Conservation (phyloP, 2,113 vertebrate genomes). For the Phaethon lepturus region DNA sequence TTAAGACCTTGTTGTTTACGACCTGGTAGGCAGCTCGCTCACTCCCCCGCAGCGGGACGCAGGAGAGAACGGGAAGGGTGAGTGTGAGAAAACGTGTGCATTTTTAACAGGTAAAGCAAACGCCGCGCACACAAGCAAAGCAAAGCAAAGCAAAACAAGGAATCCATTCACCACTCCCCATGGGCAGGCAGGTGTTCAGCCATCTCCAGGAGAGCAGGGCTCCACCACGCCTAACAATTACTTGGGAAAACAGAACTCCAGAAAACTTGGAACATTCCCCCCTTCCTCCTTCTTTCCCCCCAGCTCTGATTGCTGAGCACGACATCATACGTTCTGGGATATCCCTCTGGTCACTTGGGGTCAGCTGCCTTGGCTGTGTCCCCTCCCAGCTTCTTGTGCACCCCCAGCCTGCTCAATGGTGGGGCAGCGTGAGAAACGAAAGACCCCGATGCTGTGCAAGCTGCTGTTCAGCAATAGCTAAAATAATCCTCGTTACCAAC, state of each 20-base stretch:
- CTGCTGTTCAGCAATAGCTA: not conserved
- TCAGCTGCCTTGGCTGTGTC: not conserved
- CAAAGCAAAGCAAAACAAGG: not conserved
- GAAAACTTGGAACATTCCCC: not conserved
- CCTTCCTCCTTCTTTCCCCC: not conserved
- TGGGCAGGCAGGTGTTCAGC: not conserved
- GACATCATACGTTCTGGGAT: accelerated
- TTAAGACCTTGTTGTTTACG: not conserved
- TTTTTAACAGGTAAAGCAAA: not conserved
- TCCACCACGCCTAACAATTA: accelerated
- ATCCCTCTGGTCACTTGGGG: not conserved
- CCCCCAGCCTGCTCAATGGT: accelerated
- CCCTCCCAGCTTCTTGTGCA: not conserved
- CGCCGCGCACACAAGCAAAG: accelerated
- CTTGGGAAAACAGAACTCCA: not conserved
- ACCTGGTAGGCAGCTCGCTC: not conserved
- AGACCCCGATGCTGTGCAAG: not conserved
- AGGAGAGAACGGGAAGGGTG: not conserved
- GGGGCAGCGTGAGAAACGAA: accelerated
- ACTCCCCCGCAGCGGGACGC: accelerated
- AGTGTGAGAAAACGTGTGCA: accelerated
- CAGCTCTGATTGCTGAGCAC: not conserved
- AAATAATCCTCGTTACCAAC: not conserved
- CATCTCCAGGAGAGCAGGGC: not conserved
- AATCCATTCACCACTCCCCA: not conserved